Base-by-base conservation (phyloP, 2,888 invertebrate genomes). In the Protophormia terraenovae region DNA sequence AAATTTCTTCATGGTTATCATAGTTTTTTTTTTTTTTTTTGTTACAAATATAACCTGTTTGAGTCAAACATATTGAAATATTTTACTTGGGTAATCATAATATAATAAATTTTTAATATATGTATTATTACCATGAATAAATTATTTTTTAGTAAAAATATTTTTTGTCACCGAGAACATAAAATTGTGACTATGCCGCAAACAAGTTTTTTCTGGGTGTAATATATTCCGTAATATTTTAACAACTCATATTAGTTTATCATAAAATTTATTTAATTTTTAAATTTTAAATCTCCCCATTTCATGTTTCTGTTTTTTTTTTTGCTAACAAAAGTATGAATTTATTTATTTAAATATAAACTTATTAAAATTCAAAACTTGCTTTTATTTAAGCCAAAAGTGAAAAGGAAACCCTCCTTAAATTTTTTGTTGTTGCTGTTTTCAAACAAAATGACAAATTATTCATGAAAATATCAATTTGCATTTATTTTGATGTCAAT, bases 381-480 rank as follows among this genome's bases (percentile, higher is more conserved):
- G 67, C 73, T 64, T 75, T 55, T 62, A 24, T 41, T 69, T 53
- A 14, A 50, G 12, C 4, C 53, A 16, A 55, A 53, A 71, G 32
- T 7, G 66, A 16, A 77, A 29, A 69, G 41, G 67, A 64, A 53
- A 69, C 47, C 83, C 35, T 71, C 19, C 62, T 35, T 29, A 12
- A 45, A 22, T 55, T 8, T 3, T 35, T 50, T 50, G 6, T 45
- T 32, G n/a, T 27, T 14, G 12, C n/a, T 66, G 5, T 16, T 58
- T 35, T 24, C 24, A 35, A 64, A 55, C 41, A 53, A 53, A 82
- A 85, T 82, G 75, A 82, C 85, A 85, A 85, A 82, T 85, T 85
- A 82, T 85, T 85, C 78, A 85, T 82, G 81, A 82, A 82, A 85
- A 82, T 85, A 85, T 85, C 85, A 85, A 85, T 85, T 85, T 85